Evolutionary conservation across 2,888 invertebrate species (phyloP).

Genomic region (Philereme vetulata): DNA sequence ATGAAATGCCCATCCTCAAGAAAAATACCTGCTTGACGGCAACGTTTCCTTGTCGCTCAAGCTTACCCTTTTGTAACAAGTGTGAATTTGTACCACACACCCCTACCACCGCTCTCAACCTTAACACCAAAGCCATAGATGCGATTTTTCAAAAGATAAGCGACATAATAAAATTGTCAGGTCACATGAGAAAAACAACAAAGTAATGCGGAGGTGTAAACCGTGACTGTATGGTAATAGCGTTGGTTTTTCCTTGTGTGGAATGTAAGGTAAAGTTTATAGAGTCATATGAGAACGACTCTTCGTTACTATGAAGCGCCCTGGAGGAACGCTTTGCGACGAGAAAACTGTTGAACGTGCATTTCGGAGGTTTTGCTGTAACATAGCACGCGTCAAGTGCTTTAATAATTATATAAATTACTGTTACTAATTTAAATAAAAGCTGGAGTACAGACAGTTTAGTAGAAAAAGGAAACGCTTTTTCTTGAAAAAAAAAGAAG

Average conservation of each 20-base stretch:
- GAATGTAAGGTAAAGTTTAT: slow-evolving; percentile 5
- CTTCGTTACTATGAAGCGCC: slow-evolving; percentile 51
- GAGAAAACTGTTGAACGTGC: slow-evolving; percentile 56
- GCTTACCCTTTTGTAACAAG: slow-evolving; percentile 45
- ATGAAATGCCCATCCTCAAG: slow-evolving; percentile 31
- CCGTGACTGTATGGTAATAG: neutral
- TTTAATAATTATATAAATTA: slow-evolving; percentile 14
- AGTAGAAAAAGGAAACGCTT: neutral
- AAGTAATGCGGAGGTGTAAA: neutral
- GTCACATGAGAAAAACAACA: slow-evolving; percentile 27
- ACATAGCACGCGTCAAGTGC: slow-evolving; percentile 10
- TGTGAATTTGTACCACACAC: slow-evolving; percentile 35
- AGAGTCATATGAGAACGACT: slow-evolving; percentile 44
- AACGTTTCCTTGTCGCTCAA: slow-evolving; percentile 47
- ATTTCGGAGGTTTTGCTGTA: slow-evolving; percentile 41
- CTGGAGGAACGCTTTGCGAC: slow-evolving; percentile 41
- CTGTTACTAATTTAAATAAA: neutral
- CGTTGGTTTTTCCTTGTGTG: slow-evolving; percentile 9
- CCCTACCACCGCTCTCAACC: neutral
- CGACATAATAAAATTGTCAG: slow-evolving; percentile 10
- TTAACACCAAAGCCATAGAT: slow-evolving; percentile 4
- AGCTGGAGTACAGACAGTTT: neutral
- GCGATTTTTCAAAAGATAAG: neutral
- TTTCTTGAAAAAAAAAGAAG: too few relatives aligned
- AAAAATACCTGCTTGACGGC: slow-evolving; percentile 44